These are phyloP conservation scores for Lamellibrachia luymesi DNA, from an alignment of 1,140 invertebrate genomes.

Conservation along the genomic window DNA sequence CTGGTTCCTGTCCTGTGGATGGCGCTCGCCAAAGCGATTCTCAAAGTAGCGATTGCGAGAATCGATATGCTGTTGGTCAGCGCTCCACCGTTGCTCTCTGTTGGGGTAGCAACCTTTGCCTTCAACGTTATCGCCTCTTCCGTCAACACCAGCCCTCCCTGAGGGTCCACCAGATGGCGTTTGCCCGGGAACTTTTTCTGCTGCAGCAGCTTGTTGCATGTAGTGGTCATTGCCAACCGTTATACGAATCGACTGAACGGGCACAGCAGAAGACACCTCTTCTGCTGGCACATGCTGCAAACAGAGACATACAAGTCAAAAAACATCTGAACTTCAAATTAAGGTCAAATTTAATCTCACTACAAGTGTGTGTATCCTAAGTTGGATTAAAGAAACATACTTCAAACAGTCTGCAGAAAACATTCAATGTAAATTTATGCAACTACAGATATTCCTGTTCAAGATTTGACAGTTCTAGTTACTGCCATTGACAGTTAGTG, in stretches of 20 bases:
- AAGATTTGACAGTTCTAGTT: background rate
- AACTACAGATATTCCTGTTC: background rate
- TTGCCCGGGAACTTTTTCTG: background rate
- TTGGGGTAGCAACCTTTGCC: background rate
- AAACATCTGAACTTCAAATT: background rate
- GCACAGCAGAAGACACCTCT: background rate
- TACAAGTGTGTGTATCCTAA: background rate
- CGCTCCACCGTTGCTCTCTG: background rate
- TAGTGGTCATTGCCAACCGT: background rate
- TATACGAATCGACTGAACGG: background rate
- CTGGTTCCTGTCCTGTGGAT: background rate
- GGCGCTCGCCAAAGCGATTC: background rate
- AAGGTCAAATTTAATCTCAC: background rate
- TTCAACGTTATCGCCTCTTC: background rate
- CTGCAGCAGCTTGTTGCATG: background rate
- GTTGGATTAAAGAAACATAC: background rate
- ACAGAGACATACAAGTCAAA: background rate
- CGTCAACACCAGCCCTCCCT: background rate
- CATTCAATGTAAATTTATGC: background rate
- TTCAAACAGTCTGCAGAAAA: too few relatives aligned
- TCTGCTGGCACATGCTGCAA: background rate
- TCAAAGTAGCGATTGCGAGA: background rate
- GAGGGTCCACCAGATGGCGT: background rate
- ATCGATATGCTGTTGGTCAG: background rate
- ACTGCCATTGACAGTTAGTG: background rate